A percentile compares a stretch with the other conserved stretches of the same genome.
Conservation (phyloP, 2,113 vertebrate species). For the Proterorhinus semilunaris region DNA sequence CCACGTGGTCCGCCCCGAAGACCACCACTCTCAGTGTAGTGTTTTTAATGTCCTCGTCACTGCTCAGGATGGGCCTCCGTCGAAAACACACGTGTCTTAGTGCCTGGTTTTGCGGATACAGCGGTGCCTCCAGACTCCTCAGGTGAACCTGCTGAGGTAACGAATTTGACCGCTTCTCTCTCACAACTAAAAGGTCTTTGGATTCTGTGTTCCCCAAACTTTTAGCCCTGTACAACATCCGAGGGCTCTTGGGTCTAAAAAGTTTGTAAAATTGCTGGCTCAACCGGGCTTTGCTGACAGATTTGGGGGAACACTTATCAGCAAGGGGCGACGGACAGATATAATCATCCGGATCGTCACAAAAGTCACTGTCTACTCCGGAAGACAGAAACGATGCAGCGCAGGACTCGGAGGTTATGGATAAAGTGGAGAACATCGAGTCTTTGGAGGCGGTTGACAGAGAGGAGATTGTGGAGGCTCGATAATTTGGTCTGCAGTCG, state of each 20-base stretch:
- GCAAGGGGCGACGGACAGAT: constrained; percentile 41
- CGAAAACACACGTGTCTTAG: constrained; percentile 73
- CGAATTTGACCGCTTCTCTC: constrained; percentile 87
- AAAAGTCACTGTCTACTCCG: constrained; percentile 88
- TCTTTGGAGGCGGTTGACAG: constrained; percentile 80
- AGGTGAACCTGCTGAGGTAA: constrained; percentile 83
- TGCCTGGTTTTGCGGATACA: constrained; percentile 33
- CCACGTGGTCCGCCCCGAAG: constrained; percentile 93
- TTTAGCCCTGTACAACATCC: constrained; percentile 79
- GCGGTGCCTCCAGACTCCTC: constrained; percentile 31
- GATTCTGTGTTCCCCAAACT: constrained; percentile 83
- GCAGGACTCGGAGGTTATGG: constrained; percentile 75
- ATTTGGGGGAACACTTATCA: constrained; percentile 44
- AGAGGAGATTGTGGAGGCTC: constrained; percentile 76
- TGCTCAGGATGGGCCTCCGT: constrained; percentile 88
- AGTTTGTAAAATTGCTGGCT: constrained; percentile 83
- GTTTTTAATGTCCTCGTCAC: constrained; percentile 81
- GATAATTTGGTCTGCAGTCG: constrained; percentile 49
- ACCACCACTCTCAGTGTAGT: constrained; percentile 87
- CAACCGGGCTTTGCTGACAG: constrained; percentile 63
- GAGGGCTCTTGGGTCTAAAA: constrained; percentile 81
- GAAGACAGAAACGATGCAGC: constrained; percentile 82
- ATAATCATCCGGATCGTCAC: constrained; percentile 87
- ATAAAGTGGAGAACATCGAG: constrained; percentile 82
- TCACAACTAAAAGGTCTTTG: constrained; percentile 48